Evolutionary conservation across 2,888 invertebrate species (phyloP), one percentile per base, ranked within the genome.

Genomic region (Ypsolopha sequella): DNA sequence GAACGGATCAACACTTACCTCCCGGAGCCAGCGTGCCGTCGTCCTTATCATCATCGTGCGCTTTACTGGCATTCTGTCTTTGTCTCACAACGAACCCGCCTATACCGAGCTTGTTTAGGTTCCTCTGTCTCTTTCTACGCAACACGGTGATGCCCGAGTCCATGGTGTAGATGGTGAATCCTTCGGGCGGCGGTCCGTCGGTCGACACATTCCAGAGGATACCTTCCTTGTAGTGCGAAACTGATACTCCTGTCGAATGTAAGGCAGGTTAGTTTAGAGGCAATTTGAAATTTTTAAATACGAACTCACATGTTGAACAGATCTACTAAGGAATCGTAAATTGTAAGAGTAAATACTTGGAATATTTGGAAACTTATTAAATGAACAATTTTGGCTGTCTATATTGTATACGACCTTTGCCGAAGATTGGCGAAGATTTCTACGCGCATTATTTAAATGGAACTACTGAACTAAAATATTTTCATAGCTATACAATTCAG

Each of bases 31-130:
- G 75, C 3, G 71, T 66, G 24, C 76, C 80, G 44, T 81, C 84
- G 44, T 65, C 76, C 4, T 80, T 79, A 43, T 81, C 78, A 39
- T 80, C 74, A 2, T 72, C 67, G 60, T 76, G 73, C 53, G 74
- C 70, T 57, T 78, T 76, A 45, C 75, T 58, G 2, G 75, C 76
- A 3, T 74, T 69, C 62, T 84, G 84, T 57, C 95, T 88, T 66
- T 93, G 89, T 64, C 95, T 88, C 57, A 95, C 96, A 54, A 93
- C 89, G 69, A 97, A 97, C 0, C 97, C 97, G 6, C 97, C 97
- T 54, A 97, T 96, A 6, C 90, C 92, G 38, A 96, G 86, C 74
- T 95, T 96, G 69, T 96, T 95, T 41, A 96, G 80, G 76, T 96
- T 96, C 49, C 96, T 87, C 70, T 95, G 95, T 48, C 96, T 88